A percentile compares a stretch with the other conserved stretches of the same genome.
phyloP scores from a whole-genome alignment of 2,888 invertebrate species.

The Cantharis rufa region DNA sequence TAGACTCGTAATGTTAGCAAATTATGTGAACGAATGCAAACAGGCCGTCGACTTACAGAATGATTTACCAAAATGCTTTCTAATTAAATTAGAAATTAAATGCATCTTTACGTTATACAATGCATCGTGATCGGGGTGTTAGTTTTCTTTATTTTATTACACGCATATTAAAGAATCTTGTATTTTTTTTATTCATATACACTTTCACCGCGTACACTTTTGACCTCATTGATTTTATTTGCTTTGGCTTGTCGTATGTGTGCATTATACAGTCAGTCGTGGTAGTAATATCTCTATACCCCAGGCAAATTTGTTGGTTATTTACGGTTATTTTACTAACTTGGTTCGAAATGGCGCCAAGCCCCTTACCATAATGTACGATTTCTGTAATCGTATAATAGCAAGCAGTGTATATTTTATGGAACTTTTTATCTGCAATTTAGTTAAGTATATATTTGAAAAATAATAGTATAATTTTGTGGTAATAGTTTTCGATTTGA shows the following conservation, averaged over 20 bases:
- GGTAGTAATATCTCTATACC: constrained; percentile 15
- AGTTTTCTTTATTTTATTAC: not conserved
- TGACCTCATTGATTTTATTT: constrained; percentile 13
- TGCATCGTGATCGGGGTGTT: not conserved
- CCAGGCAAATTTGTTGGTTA: constrained; percentile 17
- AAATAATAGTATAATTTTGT: not conserved
- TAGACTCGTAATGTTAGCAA: too few species aligned
- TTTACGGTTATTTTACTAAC: constrained; percentile 20
- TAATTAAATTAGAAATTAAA: not conserved
- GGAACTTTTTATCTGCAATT: not conserved
- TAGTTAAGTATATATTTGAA: not conserved
- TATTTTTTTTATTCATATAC: not conserved
- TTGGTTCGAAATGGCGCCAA: constrained; percentile 13
- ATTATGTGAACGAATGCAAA: not conserved
- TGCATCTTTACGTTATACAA: not conserved
- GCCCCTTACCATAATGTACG: not conserved
- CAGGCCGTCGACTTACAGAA: not conserved
- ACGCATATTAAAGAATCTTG: not conserved
- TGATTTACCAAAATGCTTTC: not conserved
- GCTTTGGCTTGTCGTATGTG: constrained; percentile 11
- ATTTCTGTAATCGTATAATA: not conserved
- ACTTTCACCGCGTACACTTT: constrained; percentile 2
- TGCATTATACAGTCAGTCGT: not conserved
- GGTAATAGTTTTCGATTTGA: not conserved
- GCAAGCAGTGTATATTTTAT: not conserved